Conservation (phyloP, 2,888 invertebrate species). For the Eustalomyia histrio region DNA sequence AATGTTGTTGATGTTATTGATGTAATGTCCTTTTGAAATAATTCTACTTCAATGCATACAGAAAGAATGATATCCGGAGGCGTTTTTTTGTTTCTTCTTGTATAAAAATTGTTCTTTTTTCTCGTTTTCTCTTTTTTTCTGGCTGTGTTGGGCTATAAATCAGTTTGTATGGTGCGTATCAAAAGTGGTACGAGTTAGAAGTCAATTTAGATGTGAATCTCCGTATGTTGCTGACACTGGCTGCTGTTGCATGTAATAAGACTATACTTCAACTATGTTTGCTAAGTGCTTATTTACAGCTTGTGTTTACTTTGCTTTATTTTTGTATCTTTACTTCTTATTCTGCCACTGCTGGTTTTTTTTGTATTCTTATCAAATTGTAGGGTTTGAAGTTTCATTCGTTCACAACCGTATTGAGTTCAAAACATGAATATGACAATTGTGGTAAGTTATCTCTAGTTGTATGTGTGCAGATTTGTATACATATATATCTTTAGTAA, state of each 20-base stretch:
- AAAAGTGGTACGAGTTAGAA: background rate
- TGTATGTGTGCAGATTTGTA: background rate
- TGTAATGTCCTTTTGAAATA: constrained; percentile 7
- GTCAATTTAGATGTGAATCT: constrained; percentile 13
- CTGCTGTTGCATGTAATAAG: constrained; percentile 39
- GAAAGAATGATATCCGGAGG: constrained; percentile 44
- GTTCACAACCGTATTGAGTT: background rate
- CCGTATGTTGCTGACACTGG: constrained; percentile 16
- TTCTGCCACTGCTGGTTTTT: constrained; percentile 11
- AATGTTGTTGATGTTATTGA: constrained; percentile 14
- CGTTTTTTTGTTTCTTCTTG: constrained; percentile 47
- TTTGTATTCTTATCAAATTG: background rate
- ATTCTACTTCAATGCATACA: background rate
- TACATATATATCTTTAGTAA: constrained; percentile 8
- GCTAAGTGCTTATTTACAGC: constrained; percentile 38
- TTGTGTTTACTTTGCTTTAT: constrained; percentile 6
- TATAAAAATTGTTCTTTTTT: constrained; percentile 32
- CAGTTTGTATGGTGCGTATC: constrained; percentile 50
- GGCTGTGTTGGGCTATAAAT: constrained; percentile 49
- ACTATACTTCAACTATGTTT: constrained; percentile 39
- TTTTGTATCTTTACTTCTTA: background rate
- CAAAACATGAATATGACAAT: constrained; percentile 20
- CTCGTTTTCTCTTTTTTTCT: constrained; percentile 15
- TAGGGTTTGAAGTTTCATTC: too few species aligned
- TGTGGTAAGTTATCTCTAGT: constrained; percentile 13